These are phyloP conservation scores for Drosophila ananassae DNA, from an alignment of 1,140 invertebrate species.

Conservation along the genomic window DNA sequence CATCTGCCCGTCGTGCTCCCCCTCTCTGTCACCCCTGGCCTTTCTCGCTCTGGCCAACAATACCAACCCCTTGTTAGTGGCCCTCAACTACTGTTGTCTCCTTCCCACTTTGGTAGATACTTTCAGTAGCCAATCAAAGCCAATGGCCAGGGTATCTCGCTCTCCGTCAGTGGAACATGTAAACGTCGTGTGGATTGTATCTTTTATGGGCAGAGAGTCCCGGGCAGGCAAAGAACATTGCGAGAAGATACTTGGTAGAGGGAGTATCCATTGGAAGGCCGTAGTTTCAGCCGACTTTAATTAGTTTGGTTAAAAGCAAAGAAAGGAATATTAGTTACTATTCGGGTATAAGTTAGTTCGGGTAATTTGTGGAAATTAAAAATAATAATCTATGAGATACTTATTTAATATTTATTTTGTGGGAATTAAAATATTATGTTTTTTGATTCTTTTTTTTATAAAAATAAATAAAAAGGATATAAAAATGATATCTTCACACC, in stretches of 20 bases:
- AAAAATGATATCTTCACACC: too few relatives aligned
- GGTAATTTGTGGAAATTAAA: too few relatives aligned
- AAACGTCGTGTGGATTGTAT: conserved; percentile 60
- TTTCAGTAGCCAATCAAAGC: conserved; percentile 57
- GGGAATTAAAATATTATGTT: too few relatives aligned
- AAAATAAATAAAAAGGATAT: too few relatives aligned
- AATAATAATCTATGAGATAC: too few relatives aligned
- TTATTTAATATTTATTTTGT: too few relatives aligned
- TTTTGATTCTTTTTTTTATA: too few relatives aligned
- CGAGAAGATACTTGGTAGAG: conserved; percentile 1
- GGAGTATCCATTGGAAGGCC: conserved; percentile 13
- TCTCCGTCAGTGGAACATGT: conserved; percentile 63
- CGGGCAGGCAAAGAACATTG: background rate
- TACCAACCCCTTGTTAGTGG: conserved; percentile 44
- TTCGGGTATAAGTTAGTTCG: background rate
- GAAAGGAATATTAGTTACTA: conserved; percentile 2
- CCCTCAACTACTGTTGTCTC: conserved; percentile 31
- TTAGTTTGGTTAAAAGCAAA: conserved; percentile 47
- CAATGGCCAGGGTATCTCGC: conserved; percentile 50
- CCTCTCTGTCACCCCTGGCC: background rate
- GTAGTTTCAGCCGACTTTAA: conserved; percentile 57
- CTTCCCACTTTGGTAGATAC: conserved; percentile 2
- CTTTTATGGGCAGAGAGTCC: conserved; percentile 24
- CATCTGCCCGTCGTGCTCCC: background rate
- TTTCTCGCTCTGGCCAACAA: conserved; percentile 1